Percentiles rank a stretch among this genome's conserved stretches.
Evolutionary conservation across 2,113 vertebrate species (phyloP).

Genomic region (Aegithalos caudatus): DNA sequence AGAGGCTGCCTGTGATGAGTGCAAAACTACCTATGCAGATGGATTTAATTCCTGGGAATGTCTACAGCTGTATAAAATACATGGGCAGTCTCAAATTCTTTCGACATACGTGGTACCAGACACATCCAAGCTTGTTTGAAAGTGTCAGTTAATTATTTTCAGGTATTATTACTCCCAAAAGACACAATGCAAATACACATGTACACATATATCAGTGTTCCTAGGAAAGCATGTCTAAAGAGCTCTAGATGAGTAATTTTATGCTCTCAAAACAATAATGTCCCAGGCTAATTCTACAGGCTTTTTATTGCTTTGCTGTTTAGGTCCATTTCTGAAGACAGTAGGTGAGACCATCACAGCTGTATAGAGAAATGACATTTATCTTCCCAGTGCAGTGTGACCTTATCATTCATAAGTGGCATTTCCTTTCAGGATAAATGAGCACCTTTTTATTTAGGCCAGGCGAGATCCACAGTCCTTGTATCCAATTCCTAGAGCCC

Average conservation of each 20-base stretch:
- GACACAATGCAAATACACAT: neutral
- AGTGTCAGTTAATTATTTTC: neutral
- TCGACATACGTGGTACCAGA: neutral
- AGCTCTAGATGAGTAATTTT: neutral
- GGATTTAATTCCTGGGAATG: neutral
- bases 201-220: neutral
- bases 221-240: neutral
- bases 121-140: neutral
- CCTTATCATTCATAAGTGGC: neutral
- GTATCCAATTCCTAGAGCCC: neutral
- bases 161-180: neutral
- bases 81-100: neutral
- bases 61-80: neutral
- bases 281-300: neutral
- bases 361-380: neutral
- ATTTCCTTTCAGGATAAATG: conserved; percentile 12
- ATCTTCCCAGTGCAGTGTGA: neutral
- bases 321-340: neutral
- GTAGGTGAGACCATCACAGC: neutral
- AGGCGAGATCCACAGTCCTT: neutral
- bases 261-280: neutral
- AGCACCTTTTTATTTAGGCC: conserved; percentile 21
- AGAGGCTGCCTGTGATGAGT: neutral
- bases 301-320: conserved; percentile 3
- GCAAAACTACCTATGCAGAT: neutral